These are phyloP conservation scores for Phyllotreta cruciferae DNA, from an alignment of 2,888 invertebrate genomes.

Conservation along the genomic window DNA sequence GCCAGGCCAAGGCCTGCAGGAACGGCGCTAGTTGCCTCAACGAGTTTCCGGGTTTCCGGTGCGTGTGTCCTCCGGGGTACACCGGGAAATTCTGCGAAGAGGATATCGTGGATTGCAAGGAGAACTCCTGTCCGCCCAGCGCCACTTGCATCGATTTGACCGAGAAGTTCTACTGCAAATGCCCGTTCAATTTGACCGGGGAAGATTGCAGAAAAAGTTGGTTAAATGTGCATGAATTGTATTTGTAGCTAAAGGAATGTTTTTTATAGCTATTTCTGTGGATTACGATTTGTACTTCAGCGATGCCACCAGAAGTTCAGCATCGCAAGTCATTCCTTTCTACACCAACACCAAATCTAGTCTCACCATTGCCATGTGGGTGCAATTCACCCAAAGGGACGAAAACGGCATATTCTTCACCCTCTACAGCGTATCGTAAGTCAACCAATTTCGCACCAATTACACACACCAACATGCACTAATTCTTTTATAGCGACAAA, in stretches of 20 bases:
- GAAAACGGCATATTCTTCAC: conserved; percentile 95
- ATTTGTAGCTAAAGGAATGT: conserved; percentile 3
- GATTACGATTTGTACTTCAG: conserved; percentile 97
- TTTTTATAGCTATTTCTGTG: conserved; percentile 87
- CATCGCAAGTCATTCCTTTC: conserved; percentile 92
- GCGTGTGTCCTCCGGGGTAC: conserved; percentile 83
- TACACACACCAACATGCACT: not conserved
- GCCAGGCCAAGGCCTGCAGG: conserved; percentile 86
- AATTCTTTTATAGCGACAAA: too few relatives aligned
- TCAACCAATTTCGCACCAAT: conserved; percentile 24
- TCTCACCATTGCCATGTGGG: conserved; percentile 94
- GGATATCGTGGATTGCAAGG: conserved; percentile 90
- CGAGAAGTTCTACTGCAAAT: conserved; percentile 92
- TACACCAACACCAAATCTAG: conserved; percentile 78
- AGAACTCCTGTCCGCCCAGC: conserved; percentile 92
- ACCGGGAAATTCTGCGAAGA: conserved; percentile 85
- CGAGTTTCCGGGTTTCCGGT: conserved; percentile 83
- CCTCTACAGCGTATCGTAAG: conserved; percentile 85
- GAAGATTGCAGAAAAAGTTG: conserved; percentile 95
- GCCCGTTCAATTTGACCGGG: conserved; percentile 96
- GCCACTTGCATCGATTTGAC: conserved; percentile 92
- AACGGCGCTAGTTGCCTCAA: conserved; percentile 93
- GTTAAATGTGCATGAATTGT: conserved; percentile 43
- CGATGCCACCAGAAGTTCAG: conserved; percentile 87
- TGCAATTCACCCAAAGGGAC: conserved; percentile 90